Percentiles rank a stretch among this genome's conserved stretches.
Evolutionary conservation across 2,888 invertebrate species (phyloP).

Genomic region (Ellobium chinense): DNA sequence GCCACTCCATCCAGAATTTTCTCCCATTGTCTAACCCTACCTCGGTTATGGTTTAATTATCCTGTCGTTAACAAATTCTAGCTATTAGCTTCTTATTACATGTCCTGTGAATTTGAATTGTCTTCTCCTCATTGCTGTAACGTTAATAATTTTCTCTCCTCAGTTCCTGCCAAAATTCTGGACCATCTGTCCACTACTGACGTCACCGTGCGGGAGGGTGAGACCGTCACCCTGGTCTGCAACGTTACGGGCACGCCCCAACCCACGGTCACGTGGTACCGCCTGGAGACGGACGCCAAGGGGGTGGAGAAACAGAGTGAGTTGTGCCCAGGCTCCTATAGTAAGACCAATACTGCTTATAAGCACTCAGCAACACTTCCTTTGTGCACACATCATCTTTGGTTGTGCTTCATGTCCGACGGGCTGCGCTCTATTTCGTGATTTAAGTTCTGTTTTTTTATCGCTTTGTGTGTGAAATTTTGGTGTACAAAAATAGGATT

Average conservation of each 20-base stretch:
- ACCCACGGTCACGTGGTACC: conserved; percentile 94
- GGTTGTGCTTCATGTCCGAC: neutral
- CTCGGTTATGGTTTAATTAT: no score
- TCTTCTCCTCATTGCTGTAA: no score
- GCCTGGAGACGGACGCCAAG: conserved; percentile 54
- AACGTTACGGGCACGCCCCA: conserved; percentile 88
- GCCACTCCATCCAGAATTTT: no score
- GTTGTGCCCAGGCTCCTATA: conserved; percentile 54
- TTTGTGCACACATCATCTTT: neutral
- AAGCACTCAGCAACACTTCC: neutral
- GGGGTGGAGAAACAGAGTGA: conserved; percentile 62
- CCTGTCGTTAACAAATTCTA: no score
- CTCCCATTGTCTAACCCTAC: no score
- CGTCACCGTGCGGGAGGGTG: conserved; percentile 95
- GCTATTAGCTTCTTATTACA: no score
- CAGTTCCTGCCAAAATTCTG: conserved; percentile 96
- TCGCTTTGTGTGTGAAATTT: neutral
- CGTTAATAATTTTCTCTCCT: conserved; percentile 55
- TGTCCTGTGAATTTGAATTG: no score
- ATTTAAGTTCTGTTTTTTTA: no score
- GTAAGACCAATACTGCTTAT: conserved; percentile 46
- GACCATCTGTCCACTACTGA: conserved; percentile 90
- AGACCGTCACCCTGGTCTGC: conserved; percentile 92
- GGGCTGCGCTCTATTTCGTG: neutral
- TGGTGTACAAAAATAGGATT: no score